phyloP scores from a whole-genome alignment of 1,140 invertebrate species.

The Pseudomyrmex cubaensis region DNA sequence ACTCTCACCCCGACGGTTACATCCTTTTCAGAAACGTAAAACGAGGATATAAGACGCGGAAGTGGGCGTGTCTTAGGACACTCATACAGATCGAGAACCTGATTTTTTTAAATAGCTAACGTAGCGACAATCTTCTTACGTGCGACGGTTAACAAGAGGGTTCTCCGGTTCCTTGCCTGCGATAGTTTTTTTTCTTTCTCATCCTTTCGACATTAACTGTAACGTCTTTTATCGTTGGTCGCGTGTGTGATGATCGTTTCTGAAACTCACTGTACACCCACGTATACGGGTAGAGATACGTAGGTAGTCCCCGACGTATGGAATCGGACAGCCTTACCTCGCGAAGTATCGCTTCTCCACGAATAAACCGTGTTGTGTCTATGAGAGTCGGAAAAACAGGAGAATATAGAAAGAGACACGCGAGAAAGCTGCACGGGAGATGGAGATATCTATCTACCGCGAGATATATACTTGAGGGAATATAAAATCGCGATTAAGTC shows the following conservation, averaged over 20 bases:
- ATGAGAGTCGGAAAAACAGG: slow-evolving; percentile 26
- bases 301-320: slow-evolving; percentile 59
- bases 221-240: background rate
- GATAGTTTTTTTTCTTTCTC: background rate
- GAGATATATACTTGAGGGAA: slow-evolving; percentile 25
- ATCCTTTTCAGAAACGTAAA: slow-evolving; percentile 38
- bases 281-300: slow-evolving; percentile 31
- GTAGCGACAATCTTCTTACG: slow-evolving; percentile 29
- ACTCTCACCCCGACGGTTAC: slow-evolving; percentile 45
- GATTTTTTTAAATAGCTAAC: slow-evolving; percentile 37
- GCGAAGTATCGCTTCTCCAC: slow-evolving; percentile 68
- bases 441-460: slow-evolving; percentile 3
- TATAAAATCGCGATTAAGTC: slow-evolving; percentile 42
- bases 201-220: slow-evolving; percentile 21
- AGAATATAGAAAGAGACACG: slow-evolving; percentile 9
- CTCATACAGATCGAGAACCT: slow-evolving; percentile 41
- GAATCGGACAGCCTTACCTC: slow-evolving; percentile 66
- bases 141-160: slow-evolving; percentile 21
- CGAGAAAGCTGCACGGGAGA: background rate
- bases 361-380: slow-evolving; percentile 61
- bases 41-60: slow-evolving; percentile 25
- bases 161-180: slow-evolving; percentile 2
- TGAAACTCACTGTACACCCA: slow-evolving; percentile 63
- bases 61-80: slow-evolving; percentile 36
- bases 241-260: slow-evolving; percentile 18